A percentile compares a stretch with the other conserved stretches of the same genome.
These are phyloP conservation scores for rat (Rattus norvegicus) DNA, from an alignment of 2,113 vertebrate species.

Conservation along the genomic window DNA sequence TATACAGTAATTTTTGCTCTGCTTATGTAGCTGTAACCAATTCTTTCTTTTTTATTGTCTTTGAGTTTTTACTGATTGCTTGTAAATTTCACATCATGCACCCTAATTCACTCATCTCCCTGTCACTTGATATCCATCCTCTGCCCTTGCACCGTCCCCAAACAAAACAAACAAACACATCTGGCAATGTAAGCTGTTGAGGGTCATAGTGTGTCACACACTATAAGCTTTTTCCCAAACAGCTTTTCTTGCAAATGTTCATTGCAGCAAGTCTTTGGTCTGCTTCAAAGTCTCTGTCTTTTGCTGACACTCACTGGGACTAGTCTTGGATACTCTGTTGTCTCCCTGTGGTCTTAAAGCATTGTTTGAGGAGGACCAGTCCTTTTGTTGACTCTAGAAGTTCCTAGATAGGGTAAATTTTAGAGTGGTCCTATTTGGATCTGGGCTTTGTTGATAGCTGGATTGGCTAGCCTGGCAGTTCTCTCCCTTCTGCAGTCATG, in stretches of 20 bases:
- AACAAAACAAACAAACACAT: neutral
- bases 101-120: neutral
- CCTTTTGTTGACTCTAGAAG: neutral
- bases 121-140: neutral
- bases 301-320: neutral
- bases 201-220: neutral
- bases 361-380: neutral
- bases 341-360: neutral
- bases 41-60: neutral
- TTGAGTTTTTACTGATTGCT: neutral
- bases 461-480: neutral
- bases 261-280: neutral
- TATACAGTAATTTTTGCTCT: neutral
- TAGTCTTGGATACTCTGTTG: neutral
- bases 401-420: neutral
- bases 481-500: neutral
- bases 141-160: neutral
- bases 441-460: neutral
- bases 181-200: neutral
- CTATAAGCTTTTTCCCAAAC: neutral
- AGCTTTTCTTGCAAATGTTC: neutral
- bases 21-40: neutral
- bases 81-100: neutral
- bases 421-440: neutral
- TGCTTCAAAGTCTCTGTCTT: neutral